phyloP scores from a whole-genome alignment of 2,797 vertebrate species.

The Muscicapa striata region DNA sequence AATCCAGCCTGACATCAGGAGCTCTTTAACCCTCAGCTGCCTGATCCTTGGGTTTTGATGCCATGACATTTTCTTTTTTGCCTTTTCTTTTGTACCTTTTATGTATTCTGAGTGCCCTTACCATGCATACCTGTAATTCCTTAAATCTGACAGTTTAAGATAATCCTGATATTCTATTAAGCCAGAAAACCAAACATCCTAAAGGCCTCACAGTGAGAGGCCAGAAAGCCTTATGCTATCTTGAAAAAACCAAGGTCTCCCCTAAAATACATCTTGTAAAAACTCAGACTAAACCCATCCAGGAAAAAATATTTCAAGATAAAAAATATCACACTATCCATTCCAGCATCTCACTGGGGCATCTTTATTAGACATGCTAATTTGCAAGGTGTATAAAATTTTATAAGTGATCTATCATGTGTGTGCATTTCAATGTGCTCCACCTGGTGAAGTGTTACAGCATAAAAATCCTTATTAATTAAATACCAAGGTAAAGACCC shows the following conservation, averaged over 20 bases:
- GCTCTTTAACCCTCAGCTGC: neutral
- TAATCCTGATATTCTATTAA: neutral
- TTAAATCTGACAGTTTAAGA: neutral
- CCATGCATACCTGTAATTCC: neutral
- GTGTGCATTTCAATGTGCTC: accelerated
- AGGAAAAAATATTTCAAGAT: neutral
- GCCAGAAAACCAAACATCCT: neutral
- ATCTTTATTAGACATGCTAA: neutral
- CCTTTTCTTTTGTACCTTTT: neutral
- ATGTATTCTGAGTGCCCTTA: neutral
- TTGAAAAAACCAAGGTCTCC: neutral
- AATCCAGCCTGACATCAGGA: neutral
- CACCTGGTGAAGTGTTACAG: too few relatives aligned
- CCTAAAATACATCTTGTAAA: neutral
- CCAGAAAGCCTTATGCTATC: accelerated
- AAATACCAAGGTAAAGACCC: neutral
- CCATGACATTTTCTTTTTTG: neutral
- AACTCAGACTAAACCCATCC: neutral
- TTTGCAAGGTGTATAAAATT: neutral
- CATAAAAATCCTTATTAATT: neutral
- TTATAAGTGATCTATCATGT: accelerated
- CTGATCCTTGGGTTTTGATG: neutral
- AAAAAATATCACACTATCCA: neutral
- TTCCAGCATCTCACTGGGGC: neutral
- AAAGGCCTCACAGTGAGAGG: neutral